These are phyloP conservation scores for Dendropsophus ebraccatus DNA, from an alignment of 2,113 vertebrate species.

Conservation along the genomic window DNA sequence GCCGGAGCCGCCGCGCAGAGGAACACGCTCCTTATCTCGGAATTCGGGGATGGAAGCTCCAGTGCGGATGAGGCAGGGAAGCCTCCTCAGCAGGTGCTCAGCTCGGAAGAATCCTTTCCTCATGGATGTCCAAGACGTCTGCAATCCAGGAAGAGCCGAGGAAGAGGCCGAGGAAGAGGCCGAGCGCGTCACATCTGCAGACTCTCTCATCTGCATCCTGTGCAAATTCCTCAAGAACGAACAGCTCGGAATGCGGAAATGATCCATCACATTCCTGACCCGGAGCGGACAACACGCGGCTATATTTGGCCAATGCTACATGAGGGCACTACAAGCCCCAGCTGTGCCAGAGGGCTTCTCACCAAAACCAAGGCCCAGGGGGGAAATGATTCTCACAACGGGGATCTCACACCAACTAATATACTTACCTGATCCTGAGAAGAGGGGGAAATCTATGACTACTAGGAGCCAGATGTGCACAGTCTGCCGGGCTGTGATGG, in stretches of 20 bases:
- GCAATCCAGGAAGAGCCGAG: constrained; percentile 47
- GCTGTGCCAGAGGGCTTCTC: too few relatives aligned
- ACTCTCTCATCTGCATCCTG: constrained; percentile 38
- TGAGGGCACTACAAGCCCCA: too few relatives aligned
- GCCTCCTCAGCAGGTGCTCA: constrained; percentile 16
- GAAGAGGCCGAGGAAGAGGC: constrained; percentile 36
- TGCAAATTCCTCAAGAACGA: constrained; percentile 41
- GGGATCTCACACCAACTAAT: too few relatives aligned
- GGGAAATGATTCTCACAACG: too few relatives aligned
- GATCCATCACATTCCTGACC: constrained; percentile 1
- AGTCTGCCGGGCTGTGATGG: too few relatives aligned
- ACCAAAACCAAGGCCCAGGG: too few relatives aligned
- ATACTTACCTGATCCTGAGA: too few relatives aligned
- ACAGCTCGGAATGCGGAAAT: constrained; percentile 50
- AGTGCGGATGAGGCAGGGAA: background rate
- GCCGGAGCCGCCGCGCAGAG: background rate
- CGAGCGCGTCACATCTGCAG: constrained; percentile 39
- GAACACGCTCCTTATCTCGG: background rate
- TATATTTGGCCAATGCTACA: background rate
- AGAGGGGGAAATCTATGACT: too few relatives aligned
- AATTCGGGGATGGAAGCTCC: background rate
- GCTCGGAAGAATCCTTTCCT: constrained; percentile 38
- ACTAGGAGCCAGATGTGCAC: too few relatives aligned
- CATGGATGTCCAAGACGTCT: constrained; percentile 40
- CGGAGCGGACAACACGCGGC: background rate